Evolutionary conservation across 2,113 vertebrate genomes (phyloP), one percentile per base, ranked within the genome.

Genomic region (Marcusenius ussheri): DNA sequence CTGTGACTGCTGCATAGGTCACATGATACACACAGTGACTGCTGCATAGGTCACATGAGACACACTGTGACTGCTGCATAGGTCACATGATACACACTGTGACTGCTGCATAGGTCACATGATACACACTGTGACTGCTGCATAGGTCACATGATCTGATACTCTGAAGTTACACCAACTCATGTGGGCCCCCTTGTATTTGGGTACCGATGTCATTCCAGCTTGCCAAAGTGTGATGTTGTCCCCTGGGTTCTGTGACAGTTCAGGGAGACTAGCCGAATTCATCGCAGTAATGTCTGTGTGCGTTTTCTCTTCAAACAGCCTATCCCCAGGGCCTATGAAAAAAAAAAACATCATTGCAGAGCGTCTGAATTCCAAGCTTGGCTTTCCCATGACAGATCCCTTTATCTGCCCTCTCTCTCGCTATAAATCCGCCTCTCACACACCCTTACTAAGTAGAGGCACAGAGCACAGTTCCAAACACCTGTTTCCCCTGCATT

Each of bases 361-460:
- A 11, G 66, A 77, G 51, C 87, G 62, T 89, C 87, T 93, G 90
- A 90, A 91, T 90, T 88, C 47, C 45, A 19, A 88, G 88, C 91
- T 91, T 91, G 10, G 90, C 85, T 90, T 92, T 92, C 87, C 91
- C 90, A 92, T 90, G 90, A 91, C 91, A 90, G 90, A 91, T 91
- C 83, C 56, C 56, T 88, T 86, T 58, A 90, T 35, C 74, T 50
- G 88, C 84, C 87, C 87, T 24, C 56, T 70, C 88, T 21, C 83
- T 3, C 3, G 15, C 31, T 31, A 80, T 42, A 42, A 35, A 80
- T 42, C 74, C 35, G 42, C 53, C 39, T 83, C 42, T 46, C 80
- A 11, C 83, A 86, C 77, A 39, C 51, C 35, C 87, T 39, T 27
- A 3, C 27, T 45, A 19, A 45, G 87, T 7, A n/a, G 45, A 19